Base-by-base conservation (phyloP, 1,140 invertebrate genomes). In the Artemia franciscana region DNA sequence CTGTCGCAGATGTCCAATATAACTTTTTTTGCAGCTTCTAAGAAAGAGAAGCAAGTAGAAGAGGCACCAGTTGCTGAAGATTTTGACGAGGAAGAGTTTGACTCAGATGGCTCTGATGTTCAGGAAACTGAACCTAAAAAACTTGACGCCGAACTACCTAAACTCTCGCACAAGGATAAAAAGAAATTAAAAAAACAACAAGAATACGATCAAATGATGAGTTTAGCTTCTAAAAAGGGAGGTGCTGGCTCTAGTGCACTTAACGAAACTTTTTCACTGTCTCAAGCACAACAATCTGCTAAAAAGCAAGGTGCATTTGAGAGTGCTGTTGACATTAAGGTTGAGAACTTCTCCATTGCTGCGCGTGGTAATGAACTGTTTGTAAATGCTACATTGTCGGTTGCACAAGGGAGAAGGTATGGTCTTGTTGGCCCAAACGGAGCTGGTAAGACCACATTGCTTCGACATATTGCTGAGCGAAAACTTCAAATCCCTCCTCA, bases 371-470 rank as follows among this genome's bases (percentile, higher is more conserved):
- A 98, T 69, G 91, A 98, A 72, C 75, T 99, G 21, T 98, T 99
- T 73, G 85, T 92, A 9, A 98, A 98, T 76, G 96, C 96, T 1
- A 91, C 82, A 74, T 74, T 99, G 4, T 76, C 92, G 24, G 97
- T 99, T 67, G 91, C 93, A 3, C 82, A 88, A 69, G 90, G 91
- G 0, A 80, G 94, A 64, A 81, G 91, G 69, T 99, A 99, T 74
- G 96, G 96, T 70, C 76, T 99, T 4, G 93, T 99, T 24, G 96
- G 96, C 51, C 96, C 95, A 4, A 99, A 98, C 77, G 95, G 95
- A 3, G 91, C 98, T 78, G 95, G 96, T 12, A 99, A 99, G 78
- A 98, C 95, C n/a, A 99, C 96, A 0, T 71, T 99, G 15, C 74
- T 99, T 18, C 82, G 91, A 61, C 94, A 98, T 70, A 84, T 99